phyloP scores from a whole-genome alignment of 1,140 invertebrate genomes.

The Yoshiicerus persimilis region DNA sequence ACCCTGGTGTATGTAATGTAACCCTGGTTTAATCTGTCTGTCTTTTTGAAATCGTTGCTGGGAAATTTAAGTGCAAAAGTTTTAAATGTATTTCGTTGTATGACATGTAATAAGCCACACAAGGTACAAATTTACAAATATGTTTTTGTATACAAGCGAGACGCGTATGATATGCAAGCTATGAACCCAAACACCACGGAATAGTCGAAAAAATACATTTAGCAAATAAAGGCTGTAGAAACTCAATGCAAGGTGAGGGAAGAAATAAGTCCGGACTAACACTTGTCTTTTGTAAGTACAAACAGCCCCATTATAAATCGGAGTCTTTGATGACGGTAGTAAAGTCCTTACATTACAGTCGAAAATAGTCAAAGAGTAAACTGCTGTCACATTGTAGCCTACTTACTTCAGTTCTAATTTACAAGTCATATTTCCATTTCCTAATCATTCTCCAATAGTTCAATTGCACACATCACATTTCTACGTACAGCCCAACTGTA shows the following conservation, averaged over 20 bases:
- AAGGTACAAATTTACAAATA: no score
- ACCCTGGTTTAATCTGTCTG: no score
- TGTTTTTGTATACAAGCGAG: no score
- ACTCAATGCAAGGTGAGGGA: background rate
- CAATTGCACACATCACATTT: background rate
- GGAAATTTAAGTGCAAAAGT: no score
- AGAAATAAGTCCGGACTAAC: background rate
- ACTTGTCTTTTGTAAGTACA: background rate
- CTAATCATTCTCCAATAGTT: background rate
- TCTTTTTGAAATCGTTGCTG: no score
- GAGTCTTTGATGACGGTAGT: background rate
- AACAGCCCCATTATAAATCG: background rate
- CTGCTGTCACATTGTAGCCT: background rate
- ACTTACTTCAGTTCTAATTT: background rate
- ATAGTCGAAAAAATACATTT: no score
- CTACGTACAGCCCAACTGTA: background rate
- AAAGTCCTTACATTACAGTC: background rate
- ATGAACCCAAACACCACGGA: no score
- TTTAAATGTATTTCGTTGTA: no score
- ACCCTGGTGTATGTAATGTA: no score
- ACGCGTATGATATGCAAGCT: no score
- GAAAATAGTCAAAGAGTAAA: background rate
- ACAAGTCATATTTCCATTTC: background rate
- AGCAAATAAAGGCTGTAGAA: no score
- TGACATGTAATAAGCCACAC: no score